Base-by-base conservation (phyloP, 2,113 vertebrate species). In the Cynoglossus semilaevis region DNA sequence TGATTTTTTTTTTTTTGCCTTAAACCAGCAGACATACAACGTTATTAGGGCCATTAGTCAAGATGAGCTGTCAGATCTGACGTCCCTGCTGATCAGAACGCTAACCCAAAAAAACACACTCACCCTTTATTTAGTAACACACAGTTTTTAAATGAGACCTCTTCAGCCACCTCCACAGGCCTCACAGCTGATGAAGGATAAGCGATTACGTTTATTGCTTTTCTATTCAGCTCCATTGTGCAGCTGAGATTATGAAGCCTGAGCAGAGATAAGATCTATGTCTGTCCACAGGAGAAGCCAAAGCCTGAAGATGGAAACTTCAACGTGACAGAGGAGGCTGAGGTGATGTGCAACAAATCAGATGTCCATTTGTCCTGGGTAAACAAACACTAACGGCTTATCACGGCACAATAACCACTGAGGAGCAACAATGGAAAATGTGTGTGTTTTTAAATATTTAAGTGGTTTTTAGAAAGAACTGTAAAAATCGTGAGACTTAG, bases 351-450 rank as follows among this genome's bases (percentile, higher is more conserved):
- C 34, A 41, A 46, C 46, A 54, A 57, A 58, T 44, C 63, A 85
- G 63, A 74, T 78, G 70, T 15, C 40, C 63, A 72, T 70, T 81
- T 67, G 53, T 81, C 69, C 46, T 56, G 59, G 51, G 29, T 51
- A 41, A 35, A 67, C 42, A 12, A 8, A 40, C 43, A 35, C 40
- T n/a, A n/a, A 59, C 59, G 52, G 75, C 62, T 40, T 43, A 59
- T 53, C 57, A 49, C 11, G 18, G 46, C 15, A 46, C 57, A 16
- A 37, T 43, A 41, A 19, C 16, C 13, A 11, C 22, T 15, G 37
- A 56, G 13, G 13, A 6, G 22, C 40, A 9, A 2, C 1, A 1
- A 48, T 15, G 38, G 22, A 29, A 29, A 29, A 29, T 29, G 22
- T 29, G 22, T 29, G 22, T 29, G 2, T 29, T 29, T 29, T 29